phyloP scores from a whole-genome alignment of 2,797 vertebrate species.

The Hypotaenidia philippensis region DNA sequence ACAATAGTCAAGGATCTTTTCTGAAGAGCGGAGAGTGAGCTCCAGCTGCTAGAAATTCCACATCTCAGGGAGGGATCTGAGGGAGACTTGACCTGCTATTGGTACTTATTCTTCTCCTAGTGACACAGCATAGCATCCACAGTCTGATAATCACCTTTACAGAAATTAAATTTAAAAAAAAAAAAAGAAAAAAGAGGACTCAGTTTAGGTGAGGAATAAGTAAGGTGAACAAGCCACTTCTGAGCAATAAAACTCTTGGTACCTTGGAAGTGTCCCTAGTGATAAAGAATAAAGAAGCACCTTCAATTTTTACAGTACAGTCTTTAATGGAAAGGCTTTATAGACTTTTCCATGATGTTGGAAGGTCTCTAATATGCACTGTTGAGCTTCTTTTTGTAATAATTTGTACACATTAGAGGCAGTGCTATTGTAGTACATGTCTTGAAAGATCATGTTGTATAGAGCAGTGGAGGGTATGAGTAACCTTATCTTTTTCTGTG shows the following conservation, averaged over 20 bases:
- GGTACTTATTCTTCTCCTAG: background rate
- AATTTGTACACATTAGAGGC: conserved; percentile 2
- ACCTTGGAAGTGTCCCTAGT: background rate
- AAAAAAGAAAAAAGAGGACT: background rate
- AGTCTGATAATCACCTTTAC: background rate
- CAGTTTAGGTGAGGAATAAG: background rate
- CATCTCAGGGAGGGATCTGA: background rate
- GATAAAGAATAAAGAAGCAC: background rate
- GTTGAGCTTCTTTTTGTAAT: conserved; percentile 5
- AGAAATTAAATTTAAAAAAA: background rate
- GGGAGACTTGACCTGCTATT: background rate
- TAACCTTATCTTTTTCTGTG: background rate
- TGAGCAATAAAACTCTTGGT: background rate
- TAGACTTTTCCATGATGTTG: background rate
- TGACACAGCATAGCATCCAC: background rate
- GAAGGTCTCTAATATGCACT: background rate
- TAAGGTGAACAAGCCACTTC: background rate
- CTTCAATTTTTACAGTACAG: background rate
- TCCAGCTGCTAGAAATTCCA: background rate
- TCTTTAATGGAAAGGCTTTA: background rate
- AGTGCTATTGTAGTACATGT: background rate
- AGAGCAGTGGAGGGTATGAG: background rate
- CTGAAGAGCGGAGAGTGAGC: background rate
- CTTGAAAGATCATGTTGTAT: background rate
- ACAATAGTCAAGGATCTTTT: background rate